Evolutionary conservation across 2,888 invertebrate genomes (phyloP).

Genomic region (Agrochola lychnidis): DNA sequence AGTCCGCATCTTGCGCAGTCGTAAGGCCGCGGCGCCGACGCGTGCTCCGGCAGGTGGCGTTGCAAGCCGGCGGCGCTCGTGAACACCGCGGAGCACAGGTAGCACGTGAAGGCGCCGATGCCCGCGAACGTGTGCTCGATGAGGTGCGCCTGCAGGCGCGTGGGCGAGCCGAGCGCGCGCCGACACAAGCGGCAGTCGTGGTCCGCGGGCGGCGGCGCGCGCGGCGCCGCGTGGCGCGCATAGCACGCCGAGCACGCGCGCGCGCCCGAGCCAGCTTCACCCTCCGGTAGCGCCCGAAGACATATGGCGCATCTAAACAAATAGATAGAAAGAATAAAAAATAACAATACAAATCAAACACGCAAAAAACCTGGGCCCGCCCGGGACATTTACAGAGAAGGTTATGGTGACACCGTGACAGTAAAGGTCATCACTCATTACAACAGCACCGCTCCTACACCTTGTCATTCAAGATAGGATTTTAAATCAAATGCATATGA

Average conservation of each 20-base stretch:
- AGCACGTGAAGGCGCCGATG: slow-evolving; percentile 95
- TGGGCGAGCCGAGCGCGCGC: slow-evolving; percentile 94
- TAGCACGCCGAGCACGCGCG: slow-evolving; percentile 95
- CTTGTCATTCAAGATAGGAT: no score
- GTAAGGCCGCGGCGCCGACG: slow-evolving; percentile 95
- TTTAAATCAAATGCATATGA: no score
- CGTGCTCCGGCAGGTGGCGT: slow-evolving; percentile 96
- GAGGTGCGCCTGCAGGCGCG: slow-evolving; percentile 94
- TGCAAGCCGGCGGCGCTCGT: slow-evolving; percentile 95
- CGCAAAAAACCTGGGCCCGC: not conserved
- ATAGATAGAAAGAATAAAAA: not conserved
- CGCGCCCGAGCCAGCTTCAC: slow-evolving; percentile 86
- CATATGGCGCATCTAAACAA: slow-evolving; percentile 90
- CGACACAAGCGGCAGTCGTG: slow-evolving; percentile 96
- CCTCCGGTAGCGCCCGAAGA: slow-evolving; percentile 87
- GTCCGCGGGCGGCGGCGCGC: slow-evolving; percentile 80
- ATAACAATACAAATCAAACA: not conserved
- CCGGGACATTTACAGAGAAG: not conserved
- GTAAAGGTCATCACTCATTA: not conserved
- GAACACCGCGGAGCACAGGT: slow-evolving; percentile 96
- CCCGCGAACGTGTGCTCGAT: slow-evolving; percentile 98
- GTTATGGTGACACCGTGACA: no score
- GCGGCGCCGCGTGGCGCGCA: slow-evolving; percentile 87
- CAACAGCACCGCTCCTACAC: no score
- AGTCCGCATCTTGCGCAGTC: slow-evolving; percentile 96